A percentile compares a stretch with the other conserved stretches of the same genome.
Evolutionary conservation across 2,797 vertebrate species (phyloP).

Genomic region (Sphenodon punctatus): DNA sequence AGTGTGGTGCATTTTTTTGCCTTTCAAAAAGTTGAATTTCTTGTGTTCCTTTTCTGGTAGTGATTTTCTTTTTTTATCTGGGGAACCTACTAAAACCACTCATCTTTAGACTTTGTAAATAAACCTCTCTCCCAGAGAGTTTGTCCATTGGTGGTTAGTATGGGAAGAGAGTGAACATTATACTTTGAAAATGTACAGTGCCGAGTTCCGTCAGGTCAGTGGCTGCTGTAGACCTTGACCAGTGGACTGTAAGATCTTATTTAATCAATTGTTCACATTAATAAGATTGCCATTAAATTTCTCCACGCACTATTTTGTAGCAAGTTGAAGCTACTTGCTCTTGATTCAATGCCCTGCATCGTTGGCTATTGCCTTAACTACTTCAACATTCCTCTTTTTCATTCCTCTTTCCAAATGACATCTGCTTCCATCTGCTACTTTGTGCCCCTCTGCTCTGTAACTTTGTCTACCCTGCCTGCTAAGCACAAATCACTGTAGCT

Average conservation of each 20-base stretch:
- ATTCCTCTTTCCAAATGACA: background rate
- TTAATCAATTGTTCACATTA: background rate
- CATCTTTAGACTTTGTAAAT: constrained; percentile 52
- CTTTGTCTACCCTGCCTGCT: too few relatives aligned
- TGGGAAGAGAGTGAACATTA: constrained; percentile 10
- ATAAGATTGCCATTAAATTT: background rate
- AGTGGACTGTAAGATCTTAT: background rate
- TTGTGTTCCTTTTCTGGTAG: constrained; percentile 56
- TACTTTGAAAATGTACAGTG: background rate
- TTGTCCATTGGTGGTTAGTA: constrained; percentile 38
- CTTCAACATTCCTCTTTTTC: background rate
- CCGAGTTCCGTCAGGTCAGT: constrained; percentile 18
- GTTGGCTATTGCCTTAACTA: background rate
- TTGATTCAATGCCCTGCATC: too few relatives aligned
- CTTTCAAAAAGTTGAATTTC: background rate
- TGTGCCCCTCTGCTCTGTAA: background rate
- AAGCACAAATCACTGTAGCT: background rate
- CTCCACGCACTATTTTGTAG: background rate
- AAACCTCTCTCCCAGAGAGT: constrained; percentile 24
- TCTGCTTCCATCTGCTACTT: background rate
- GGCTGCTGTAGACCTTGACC: background rate
- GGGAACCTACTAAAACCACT: constrained; percentile 50
- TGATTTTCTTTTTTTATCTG: constrained; percentile 45
- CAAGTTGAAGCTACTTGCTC: background rate
- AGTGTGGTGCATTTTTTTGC: background rate